Evolutionary conservation across 2,113 vertebrate species (phyloP), one percentile per base, ranked within the genome.

Genomic region (Takifugu bimaculatus): DNA sequence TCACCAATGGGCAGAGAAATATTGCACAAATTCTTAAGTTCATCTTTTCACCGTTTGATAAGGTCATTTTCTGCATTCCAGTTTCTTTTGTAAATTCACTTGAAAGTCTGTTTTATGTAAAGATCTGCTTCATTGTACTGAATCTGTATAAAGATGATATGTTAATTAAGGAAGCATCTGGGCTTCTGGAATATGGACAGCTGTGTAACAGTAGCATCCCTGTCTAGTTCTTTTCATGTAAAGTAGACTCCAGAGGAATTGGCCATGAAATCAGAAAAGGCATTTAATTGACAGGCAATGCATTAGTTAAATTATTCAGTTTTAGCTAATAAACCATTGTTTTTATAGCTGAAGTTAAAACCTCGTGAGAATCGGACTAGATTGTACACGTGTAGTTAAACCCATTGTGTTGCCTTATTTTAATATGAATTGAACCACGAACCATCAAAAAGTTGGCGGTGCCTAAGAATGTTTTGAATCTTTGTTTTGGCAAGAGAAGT

Each of bases 21-120:
- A 92, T 97, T 95, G 94, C 95, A 97, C 94, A 95, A 85, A 91
- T 83, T 82, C 90, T 87, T 79, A 72, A 72, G 66, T 67, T 85
- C 87, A 88, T 88, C 72, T 78, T 91, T 90, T 88, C 88, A 91
- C 82, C 62, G 90, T 88, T 90, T 82, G 81, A 88, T 88, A 77
- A 78, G 73, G 66, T 61, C 68, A 78, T 90, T 26, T 32, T 93
- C 86, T 83, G 91, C 93, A 91, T 94, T 94, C 93, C 90, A 87
- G 78, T 79, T 85, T 78, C 26, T 86, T 87, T 81, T 80, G 77
- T 82, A 63, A 75, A 77, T 77, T 83, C 63, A 68, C 75, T 84
- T 85, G 80, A 75, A 81, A 79, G 79, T 82, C 78, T 80, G 80
- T 82, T 88, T 88, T 75, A 75, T 88, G 85, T 90, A 90, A 74